Evolutionary conservation across 2,797 vertebrate genomes (phyloP).

Genomic region (Myoxocephalus aenaeus): DNA sequence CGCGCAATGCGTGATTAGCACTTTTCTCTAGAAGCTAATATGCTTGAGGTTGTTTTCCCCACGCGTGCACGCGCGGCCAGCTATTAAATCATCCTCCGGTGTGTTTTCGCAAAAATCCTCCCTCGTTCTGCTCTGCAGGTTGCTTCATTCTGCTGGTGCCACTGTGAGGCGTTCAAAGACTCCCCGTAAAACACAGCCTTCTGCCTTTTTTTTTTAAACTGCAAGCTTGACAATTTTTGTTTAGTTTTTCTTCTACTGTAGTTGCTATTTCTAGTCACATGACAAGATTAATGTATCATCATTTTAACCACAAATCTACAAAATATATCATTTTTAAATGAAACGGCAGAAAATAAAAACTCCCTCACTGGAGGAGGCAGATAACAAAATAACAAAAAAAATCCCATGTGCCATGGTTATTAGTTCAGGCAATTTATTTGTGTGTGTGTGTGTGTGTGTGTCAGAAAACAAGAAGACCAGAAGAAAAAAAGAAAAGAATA

Average conservation of each 20-base stretch:
- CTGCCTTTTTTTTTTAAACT: constrained; percentile 20
- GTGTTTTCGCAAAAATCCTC: constrained; percentile 65
- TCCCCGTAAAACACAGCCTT: constrained; percentile 29
- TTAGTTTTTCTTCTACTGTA: neutral
- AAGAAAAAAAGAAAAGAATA: constrained; percentile 70
- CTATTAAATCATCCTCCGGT: constrained; percentile 73
- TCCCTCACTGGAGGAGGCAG: constrained; percentile 32
- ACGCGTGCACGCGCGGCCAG: constrained; percentile 53
- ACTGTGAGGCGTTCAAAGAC: constrained; percentile 53
- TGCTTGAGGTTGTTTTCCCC: constrained; percentile 63
- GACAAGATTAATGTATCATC: constrained; percentile 75
- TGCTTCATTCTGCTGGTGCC: constrained; percentile 58
- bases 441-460: constrained; percentile 59
- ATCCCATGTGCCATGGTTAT: constrained; percentile 69
- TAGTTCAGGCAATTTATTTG: constrained; percentile 80
- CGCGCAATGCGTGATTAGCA: constrained; percentile 73
- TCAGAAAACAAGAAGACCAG: constrained; percentile 82
- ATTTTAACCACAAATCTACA: constrained; percentile 66
- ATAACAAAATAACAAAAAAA: constrained; percentile 18
- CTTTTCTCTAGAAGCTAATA: constrained; percentile 67
- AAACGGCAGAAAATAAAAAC: constrained; percentile 16
- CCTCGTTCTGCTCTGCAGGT: constrained; percentile 72
- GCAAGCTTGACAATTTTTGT: constrained; percentile 52
- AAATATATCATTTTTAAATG: constrained; percentile 30
- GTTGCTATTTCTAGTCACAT: constrained; percentile 61